Percentiles rank a stretch among this genome's conserved stretches.
Evolutionary conservation across 2,888 invertebrate species (phyloP).

Genomic region (Trissolcus brochymenae): DNA sequence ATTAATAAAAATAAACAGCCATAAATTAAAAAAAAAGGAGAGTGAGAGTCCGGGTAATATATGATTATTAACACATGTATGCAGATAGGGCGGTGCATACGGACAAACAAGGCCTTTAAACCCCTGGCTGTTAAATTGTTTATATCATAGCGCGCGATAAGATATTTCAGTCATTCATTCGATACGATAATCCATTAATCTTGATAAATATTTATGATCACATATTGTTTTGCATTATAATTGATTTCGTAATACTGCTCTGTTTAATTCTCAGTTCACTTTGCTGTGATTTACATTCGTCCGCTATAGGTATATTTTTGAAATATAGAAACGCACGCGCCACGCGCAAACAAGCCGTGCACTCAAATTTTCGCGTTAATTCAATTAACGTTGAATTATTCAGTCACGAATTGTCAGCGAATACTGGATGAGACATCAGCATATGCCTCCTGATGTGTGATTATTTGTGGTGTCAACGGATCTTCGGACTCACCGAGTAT

Average conservation of each 20-base stretch:
- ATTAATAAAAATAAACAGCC: neutral
- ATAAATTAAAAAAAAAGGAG: neutral
- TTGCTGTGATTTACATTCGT: slow-evolving; percentile 37
- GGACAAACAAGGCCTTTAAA: neutral
- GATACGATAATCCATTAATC: slow-evolving; percentile 52
- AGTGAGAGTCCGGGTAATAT: neutral
- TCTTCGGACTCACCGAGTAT: slow-evolving; percentile 20
- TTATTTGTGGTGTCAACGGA: slow-evolving; percentile 36
- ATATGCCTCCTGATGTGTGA: slow-evolving; percentile 13
- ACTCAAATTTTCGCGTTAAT: slow-evolving; percentile 41
- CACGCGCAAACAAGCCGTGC: slow-evolving; percentile 22
- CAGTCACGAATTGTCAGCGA: slow-evolving; percentile 38
- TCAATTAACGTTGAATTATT: slow-evolving; percentile 50
- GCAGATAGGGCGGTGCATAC: neutral
- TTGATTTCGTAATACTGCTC: slow-evolving; percentile 48
- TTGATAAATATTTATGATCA: slow-evolving; percentile 52
- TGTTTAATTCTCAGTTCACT: slow-evolving; percentile 42
- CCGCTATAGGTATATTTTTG: slow-evolving; percentile 33
- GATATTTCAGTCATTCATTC: slow-evolving; percentile 46
- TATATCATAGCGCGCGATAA: slow-evolving; percentile 32
- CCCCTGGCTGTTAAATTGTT: slow-evolving; percentile 31
- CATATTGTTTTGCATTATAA: slow-evolving; percentile 55
- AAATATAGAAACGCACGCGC: slow-evolving; percentile 11
- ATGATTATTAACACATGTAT: slow-evolving; percentile 2
- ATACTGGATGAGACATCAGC: slow-evolving; percentile 26